A percentile compares a stretch with the other conserved stretches of the same genome.
These are phyloP conservation scores for Thryonomys swinderianus DNA, from an alignment of 2,113 vertebrate species.

Conservation along the genomic window DNA sequence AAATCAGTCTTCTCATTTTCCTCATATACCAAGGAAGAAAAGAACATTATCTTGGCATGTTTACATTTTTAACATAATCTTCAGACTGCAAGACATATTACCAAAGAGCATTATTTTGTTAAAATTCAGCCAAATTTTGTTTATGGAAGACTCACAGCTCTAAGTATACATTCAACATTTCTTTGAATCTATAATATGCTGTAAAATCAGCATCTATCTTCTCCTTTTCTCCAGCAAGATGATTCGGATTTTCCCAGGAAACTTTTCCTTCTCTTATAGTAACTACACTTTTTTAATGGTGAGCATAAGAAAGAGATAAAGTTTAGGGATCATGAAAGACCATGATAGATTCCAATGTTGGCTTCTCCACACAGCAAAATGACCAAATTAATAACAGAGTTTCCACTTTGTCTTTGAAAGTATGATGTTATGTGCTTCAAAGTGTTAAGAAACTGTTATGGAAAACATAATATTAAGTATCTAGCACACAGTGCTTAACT, in stretches of 20 bases:
- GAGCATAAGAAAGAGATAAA: not conserved
- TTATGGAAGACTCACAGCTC: not conserved
- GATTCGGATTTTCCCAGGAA: not conserved
- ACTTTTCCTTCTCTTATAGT: not conserved
- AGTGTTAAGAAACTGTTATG: not conserved
- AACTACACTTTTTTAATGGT: not conserved
- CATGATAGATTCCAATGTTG: not conserved
- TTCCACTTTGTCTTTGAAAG: not conserved
- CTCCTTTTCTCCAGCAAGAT: not conserved
- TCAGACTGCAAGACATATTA: not conserved
- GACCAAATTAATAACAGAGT: not conserved
- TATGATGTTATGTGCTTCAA: not conserved
- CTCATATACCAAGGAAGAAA: not conserved
- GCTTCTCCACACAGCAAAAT: not conserved
- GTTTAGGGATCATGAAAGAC: not conserved
- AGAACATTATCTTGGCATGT: not conserved
- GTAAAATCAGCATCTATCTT: not conserved
- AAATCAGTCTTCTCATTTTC: not conserved
- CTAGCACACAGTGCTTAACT: not conserved
- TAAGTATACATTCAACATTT: not conserved
- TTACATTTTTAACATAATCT: not conserved
- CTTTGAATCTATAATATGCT: not conserved
- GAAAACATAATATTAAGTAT: not conserved
- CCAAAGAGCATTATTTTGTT: not conserved
- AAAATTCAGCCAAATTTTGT: slow-evolving; percentile 31